phyloP scores from a whole-genome alignment of 2,888 invertebrate species.

The Pseudanteris insignis region DNA sequence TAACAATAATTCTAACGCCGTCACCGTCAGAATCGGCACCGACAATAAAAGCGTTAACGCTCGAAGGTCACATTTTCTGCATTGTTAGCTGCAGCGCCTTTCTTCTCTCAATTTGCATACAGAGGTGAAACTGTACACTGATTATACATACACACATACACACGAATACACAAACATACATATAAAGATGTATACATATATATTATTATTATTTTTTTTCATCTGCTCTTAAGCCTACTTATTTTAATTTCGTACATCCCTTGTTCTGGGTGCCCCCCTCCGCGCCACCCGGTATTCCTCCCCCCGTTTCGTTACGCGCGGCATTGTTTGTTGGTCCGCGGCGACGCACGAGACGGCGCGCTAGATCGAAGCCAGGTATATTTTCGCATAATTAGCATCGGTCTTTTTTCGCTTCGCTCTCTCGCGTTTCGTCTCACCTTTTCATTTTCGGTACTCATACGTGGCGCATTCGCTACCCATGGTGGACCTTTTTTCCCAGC shows the following conservation, averaged over 20 bases:
- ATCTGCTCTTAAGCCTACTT: constrained; percentile 49
- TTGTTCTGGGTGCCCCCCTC: constrained; percentile 37
- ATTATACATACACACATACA: no score
- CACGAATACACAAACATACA: no score
- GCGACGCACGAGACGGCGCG: constrained; percentile 59
- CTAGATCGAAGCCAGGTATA: constrained; percentile 60
- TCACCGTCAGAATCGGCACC: constrained; percentile 24
- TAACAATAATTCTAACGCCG: constrained; percentile 34
- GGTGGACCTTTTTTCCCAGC: constrained; percentile 49
- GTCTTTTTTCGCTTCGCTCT: constrained; percentile 48
- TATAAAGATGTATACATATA: no score
- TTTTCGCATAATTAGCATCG: constrained; percentile 61
- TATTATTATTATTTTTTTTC: constrained; percentile 45
- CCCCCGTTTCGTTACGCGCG: constrained; percentile 45
- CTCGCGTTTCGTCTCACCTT: constrained; percentile 47
- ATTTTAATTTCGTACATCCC: constrained; percentile 43
- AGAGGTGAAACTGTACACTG: constrained; percentile 44
- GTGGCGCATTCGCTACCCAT: no score
- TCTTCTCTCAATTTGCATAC: constrained; percentile 36
- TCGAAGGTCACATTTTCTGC: constrained; percentile 34
- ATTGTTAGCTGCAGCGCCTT: constrained; percentile 40
- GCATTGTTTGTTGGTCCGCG: constrained; percentile 48
- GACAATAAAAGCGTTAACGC: constrained; percentile 32
- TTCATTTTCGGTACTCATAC: constrained; percentile 33
- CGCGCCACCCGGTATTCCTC: no score